Conservation (phyloP, 2,888 invertebrate genomes). For the Synanthedon andrenaeformis region DNA sequence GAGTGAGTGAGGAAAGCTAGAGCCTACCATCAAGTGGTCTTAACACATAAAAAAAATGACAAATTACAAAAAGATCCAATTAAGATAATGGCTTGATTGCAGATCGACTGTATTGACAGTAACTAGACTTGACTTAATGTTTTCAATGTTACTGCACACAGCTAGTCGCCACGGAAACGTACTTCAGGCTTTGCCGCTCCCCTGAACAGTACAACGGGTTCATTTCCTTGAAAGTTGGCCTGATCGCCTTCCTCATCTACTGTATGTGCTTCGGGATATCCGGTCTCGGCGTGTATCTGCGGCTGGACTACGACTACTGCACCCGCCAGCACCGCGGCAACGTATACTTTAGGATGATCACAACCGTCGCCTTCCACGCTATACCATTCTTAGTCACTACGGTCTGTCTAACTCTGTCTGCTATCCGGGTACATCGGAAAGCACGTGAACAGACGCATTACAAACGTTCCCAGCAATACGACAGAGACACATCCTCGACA, state of each 20-base stretch:
- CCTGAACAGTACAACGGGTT: slow-evolving; percentile 43
- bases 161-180: slow-evolving; percentile 75
- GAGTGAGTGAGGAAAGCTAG: too few relatives aligned
- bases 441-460: slow-evolving; percentile 65
- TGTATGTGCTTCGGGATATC: slow-evolving; percentile 65
- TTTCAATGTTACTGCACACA: slow-evolving; percentile 13
- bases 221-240: slow-evolving; percentile 59
- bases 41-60: too few relatives aligned
- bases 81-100: too few relatives aligned
- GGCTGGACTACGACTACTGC: slow-evolving; percentile 78
- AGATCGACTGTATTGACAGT: too few relatives aligned
- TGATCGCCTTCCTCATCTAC: slow-evolving; percentile 70
- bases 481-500: slow-evolving; percentile 73
- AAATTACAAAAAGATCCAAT: too few relatives aligned
- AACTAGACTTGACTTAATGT: too few relatives aligned
- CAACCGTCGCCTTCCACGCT: slow-evolving; percentile 69
- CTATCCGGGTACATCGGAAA: slow-evolving; percentile 59
- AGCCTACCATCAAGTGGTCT: too few relatives aligned
- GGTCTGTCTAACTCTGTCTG: slow-evolving; percentile 63
- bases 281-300: slow-evolving; percentile 71
- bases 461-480: slow-evolving; percentile 72
- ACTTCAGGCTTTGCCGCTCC: slow-evolving; percentile 70
- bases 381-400: slow-evolving; percentile 70
- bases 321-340: slow-evolving; percentile 65
- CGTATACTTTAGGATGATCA: slow-evolving; percentile 66